Base-by-base conservation (phyloP, 2,888 invertebrate genomes). In the Luffia ferchaultella region DNA sequence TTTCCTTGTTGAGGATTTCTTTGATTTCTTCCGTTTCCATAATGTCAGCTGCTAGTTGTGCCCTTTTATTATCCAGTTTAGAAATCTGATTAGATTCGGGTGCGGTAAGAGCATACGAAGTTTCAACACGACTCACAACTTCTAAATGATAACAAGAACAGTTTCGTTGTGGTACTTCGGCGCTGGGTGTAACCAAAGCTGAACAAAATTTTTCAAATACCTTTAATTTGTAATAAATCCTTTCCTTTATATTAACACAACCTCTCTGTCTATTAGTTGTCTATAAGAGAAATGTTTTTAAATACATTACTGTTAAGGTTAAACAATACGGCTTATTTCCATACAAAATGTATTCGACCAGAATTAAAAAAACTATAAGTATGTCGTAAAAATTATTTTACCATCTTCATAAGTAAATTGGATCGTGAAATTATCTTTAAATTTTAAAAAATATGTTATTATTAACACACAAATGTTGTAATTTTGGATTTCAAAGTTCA, bases 21-120 rank as follows among this genome's bases (percentile, higher is more conserved):
- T 73, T 79, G 69, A 83, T 77, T 64, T 83, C 82, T 2, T 74
- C 67, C 50, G 73, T 70, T 51, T 74, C 66, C 67, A 82, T 82
- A 48, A 83, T 80, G 49, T 83, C 79, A 18, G 83, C 82, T 3
- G 79, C 73, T 40, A 83, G 69, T 42, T 76, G 70, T 2, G 79
- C 71, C 61, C 83, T 66, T 60, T 77, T 75, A 44, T 55, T 68
- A 52, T 80, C 79, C 45, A 66, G 50, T 15, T 30, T 44, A 7
- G n/a, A 16, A 44, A 54, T 59, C 52, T 54, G 60, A 42, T 59
- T 61, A 18, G 58, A 49, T 55, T 73, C 68, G 2, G 65, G 48
- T n/a, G 72, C 56, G 16, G 68, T 67, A n/a, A 74, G 56, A 5
- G 73, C 67, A 55, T 63, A 73, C n/a, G 67, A 56, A 5, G 67